Evolutionary conservation across 2,113 vertebrate genomes (phyloP), one percentile per base, ranked within the genome.

Genomic region (Ammodytes marinus): DNA sequence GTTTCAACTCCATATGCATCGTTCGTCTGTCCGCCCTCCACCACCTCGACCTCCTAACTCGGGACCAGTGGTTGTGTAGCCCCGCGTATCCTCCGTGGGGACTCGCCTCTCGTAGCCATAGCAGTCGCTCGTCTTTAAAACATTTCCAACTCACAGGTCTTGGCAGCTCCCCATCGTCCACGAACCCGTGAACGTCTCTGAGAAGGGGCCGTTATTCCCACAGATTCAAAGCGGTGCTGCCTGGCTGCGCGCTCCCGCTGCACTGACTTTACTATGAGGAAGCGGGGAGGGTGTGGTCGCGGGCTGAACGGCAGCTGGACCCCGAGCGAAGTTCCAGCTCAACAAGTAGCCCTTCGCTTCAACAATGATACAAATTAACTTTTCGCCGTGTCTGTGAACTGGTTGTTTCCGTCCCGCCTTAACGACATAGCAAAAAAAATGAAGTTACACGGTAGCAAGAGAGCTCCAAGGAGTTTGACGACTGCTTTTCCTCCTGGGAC

Each of bases 271-370:
- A 59, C 83, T 93, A 93, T 93, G 93, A 95, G 95, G 95, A 96
- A 96, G 94, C 93, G 27, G 75, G 90, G 95, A 96, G 95, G 95
- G 95, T 96, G 95, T 95, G 95, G 95, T 94, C 94, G 89, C 79
- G 74, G 27, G 75, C 89, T 65, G 76, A 78, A 69, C 91, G 78
- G 88, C 87, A 52, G 79, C 69, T 79, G 82, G 84, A 80, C 86
- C 27, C 27, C 39, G 46, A 83, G 74, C 73, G 9, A 77, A 84
- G 76, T 84, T 77, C 69, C 64, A 70, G 78, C 68, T 40, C 35
- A 67, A 63, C 71, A 27, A 63, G 49, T 12, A 19, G 27, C 19
- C 58, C 49, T 79, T 19, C 47, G 57, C 50, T 40, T 35, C n/a
- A 63, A 27, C 27, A 27, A 27, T 27, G 27, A 27, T 27, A 27